A percentile compares a stretch with the other conserved stretches of the same genome.
These are phyloP conservation scores for Ficedula albicollis DNA, from an alignment of 2,797 vertebrate genomes.

Conservation along the genomic window DNA sequence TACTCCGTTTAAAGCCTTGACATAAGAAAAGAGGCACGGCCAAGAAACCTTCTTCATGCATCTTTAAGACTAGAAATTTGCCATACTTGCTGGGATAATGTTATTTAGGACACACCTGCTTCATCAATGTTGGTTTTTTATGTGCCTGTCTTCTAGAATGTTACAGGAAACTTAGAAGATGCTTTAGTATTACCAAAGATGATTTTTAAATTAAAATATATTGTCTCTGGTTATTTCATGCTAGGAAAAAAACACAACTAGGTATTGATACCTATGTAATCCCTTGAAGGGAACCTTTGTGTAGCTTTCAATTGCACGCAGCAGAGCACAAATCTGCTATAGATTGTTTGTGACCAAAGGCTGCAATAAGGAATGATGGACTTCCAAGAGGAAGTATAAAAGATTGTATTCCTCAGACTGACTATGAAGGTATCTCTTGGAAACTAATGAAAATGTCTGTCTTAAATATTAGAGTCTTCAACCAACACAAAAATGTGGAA, in stretches of 20 bases:
- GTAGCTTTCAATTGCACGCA: neutral
- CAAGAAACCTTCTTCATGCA: neutral
- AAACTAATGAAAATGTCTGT: neutral
- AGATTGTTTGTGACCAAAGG: neutral
- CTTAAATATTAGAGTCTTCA: neutral
- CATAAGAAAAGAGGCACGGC: neutral
- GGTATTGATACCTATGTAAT: neutral
- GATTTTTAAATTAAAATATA: constrained; percentile 8
- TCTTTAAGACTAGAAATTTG: neutral
- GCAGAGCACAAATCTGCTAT: neutral
- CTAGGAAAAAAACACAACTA: constrained; percentile 1
- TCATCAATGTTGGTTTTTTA: neutral
- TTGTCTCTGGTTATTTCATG: constrained; percentile 27
- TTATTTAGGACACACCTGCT: neutral
- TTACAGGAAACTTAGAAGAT: constrained; percentile 35
- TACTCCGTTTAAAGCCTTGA: neutral
- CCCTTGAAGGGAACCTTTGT: neutral
- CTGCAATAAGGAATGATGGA: neutral
- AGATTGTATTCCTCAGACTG: neutral
- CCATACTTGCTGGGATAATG: neutral
- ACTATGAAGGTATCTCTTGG: neutral
- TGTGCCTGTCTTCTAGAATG: neutral
- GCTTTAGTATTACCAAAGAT: neutral
- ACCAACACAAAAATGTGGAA: neutral
- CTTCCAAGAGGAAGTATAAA: neutral